phyloP scores from a whole-genome alignment of 2,113 vertebrate genomes.

The Pogonocichla stellata region DNA sequence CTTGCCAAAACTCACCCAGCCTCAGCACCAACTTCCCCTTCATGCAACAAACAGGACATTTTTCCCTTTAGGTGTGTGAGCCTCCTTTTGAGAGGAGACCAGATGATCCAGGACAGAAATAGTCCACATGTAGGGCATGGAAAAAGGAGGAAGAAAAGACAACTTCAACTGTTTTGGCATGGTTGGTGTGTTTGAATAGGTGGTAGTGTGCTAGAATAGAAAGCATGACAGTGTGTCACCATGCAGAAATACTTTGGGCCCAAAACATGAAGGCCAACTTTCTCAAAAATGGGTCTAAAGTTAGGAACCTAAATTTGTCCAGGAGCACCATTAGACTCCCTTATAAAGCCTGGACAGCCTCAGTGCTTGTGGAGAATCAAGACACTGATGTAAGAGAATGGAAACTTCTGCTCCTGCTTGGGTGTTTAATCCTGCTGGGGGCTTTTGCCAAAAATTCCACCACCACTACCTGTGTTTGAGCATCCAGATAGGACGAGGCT shows the following conservation, averaged over 20 bases:
- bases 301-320: slow-evolving; percentile 14
- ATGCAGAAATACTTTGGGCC: background rate
- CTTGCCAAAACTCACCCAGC: background rate
- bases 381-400: background rate
- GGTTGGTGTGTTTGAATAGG: background rate
- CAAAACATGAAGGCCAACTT: background rate
- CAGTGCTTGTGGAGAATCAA: background rate
- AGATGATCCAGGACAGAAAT: background rate
- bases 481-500: slow-evolving; percentile 2
- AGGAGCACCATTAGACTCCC: background rate
- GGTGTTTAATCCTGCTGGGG: background rate
- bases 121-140: background rate
- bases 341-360: background rate
- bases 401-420: background rate
- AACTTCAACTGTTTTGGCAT: background rate
- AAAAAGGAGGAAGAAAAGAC: background rate
- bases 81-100: background rate
- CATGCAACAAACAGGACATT: background rate
- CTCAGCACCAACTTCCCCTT: accelerated
- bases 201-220: background rate
- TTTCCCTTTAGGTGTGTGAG: background rate
- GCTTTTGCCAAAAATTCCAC: background rate
- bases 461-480: background rate
- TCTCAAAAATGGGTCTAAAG: background rate
- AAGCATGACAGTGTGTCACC: background rate